Conservation (phyloP, 2,113 vertebrate genomes). For the Chlamydotis undulata region DNA sequence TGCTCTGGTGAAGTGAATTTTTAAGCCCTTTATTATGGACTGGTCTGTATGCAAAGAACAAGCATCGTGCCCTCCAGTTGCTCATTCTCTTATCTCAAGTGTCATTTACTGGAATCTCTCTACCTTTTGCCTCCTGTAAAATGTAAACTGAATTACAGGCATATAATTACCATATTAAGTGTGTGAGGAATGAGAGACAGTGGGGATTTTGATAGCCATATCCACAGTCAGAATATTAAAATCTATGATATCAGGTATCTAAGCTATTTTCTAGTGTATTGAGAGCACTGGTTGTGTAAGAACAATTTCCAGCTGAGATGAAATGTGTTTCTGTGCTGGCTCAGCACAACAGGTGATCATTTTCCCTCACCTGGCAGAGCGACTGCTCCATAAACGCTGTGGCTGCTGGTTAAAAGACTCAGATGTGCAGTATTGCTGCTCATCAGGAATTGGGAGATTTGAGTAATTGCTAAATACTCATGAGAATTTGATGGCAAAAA, state of each 20-base stretch:
- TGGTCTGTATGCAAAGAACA: not conserved
- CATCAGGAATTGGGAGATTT: not conserved
- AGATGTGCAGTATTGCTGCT: not conserved
- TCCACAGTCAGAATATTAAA: not conserved
- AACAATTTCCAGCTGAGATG: not conserved
- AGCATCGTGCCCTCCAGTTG: not conserved
- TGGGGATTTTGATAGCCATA: not conserved
- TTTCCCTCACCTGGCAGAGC: not conserved
- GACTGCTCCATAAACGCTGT: not conserved
- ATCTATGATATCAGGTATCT: not conserved
- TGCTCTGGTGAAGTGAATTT: not conserved
- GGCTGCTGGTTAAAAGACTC: not conserved
- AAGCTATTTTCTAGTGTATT: not conserved
- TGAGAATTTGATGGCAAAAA: not conserved
- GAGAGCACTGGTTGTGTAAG: not conserved
- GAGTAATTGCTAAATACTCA: not conserved
- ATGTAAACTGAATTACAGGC: slow-evolving; percentile 42
- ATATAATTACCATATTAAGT: slow-evolving; percentile 31
- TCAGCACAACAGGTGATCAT: not conserved
- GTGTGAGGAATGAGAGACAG: slow-evolving; percentile 13
- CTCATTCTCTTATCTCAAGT: slow-evolving; percentile 37
- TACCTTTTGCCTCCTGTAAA: slow-evolving; percentile 38
- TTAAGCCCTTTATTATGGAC: not conserved
- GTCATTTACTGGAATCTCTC: slow-evolving; percentile 38
- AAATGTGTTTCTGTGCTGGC: slow-evolving; percentile 11